Evolutionary conservation across 2,888 invertebrate genomes (phyloP), one percentile per base, ranked within the genome.

Genomic region (Penaeus monodon): DNA sequence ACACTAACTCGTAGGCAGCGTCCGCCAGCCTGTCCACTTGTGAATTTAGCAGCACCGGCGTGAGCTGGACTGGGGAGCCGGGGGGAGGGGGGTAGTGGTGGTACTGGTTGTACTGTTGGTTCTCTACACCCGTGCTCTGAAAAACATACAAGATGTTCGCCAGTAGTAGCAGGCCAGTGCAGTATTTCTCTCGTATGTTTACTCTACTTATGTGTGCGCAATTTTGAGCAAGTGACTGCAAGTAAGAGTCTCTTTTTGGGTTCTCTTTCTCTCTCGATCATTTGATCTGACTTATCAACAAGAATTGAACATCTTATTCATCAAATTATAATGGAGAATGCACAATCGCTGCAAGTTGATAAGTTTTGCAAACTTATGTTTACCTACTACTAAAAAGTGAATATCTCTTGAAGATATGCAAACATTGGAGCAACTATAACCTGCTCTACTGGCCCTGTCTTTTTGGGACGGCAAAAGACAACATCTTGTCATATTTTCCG

Each of bases 21-120:
- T 95, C 94, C 0, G 96, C 96, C 78, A 98, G 94, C 91, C 97
- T 95, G 88, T 95, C 94, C 64, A 98, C 96, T 93, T 98, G 98
- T 83, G 95, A 94, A 90, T 97, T 97, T 89, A 96, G 93, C 57
- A 98, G 94, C 10, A 95, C 94, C 2, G 97, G 97, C 0, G 96
- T 96, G 44, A 95, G 92, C 91, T 95, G 95, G 1, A 90, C 93
- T 92, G 91, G 93, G 92, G 78, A 92, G 91, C 73, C 92, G 92
- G 87, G 92, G 64, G 64, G n/a, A 73, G 86, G 90, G 80, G 87
- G 89, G 82, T 85, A 81, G 81, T 87, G 84, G 83, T 76, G 81
- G 68, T 81, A 70, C 64, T 80, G 57, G 65, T 80, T 64, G 64
- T 80, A 33, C 64, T 79, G 57, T 57, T 82, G 73, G 85, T 85